These are phyloP conservation scores for Haemorhous mexicanus DNA, from an alignment of 2,113 vertebrate genomes.

Conservation along the genomic window DNA sequence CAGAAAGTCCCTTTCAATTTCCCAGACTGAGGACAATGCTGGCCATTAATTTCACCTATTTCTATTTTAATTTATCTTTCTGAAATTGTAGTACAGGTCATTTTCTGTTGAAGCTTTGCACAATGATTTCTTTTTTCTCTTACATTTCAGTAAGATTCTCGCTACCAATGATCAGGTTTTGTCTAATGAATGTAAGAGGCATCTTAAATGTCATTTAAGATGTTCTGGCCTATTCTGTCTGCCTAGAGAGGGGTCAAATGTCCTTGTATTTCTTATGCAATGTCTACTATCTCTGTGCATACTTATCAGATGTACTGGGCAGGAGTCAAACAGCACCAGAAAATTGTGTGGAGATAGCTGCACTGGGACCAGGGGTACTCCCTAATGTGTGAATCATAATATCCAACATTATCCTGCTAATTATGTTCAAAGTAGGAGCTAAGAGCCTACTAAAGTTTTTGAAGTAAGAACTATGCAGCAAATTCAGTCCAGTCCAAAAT, in stretches of 20 bases:
- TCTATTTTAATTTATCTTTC: not conserved
- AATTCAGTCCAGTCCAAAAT: not conserved
- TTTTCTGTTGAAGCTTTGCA: not conserved
- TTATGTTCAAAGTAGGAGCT: not conserved
- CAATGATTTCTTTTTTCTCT: not conserved
- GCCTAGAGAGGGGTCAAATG: not conserved
- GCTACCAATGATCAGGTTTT: not conserved
- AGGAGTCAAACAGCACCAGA: not conserved
- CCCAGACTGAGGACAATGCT: not conserved
- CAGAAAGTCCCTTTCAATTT: not conserved
- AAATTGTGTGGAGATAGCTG: not conserved
- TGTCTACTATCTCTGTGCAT: not conserved
- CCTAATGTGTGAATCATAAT: not conserved
- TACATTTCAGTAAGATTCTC: not conserved
- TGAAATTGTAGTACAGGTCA: not conserved
- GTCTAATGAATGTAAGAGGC: not conserved
- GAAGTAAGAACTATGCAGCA: not conserved
- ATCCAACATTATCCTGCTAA: not conserved
- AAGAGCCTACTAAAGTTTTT: not conserved
- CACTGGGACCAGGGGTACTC: not conserved
- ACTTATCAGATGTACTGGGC: not conserved
- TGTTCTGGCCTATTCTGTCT: not conserved
- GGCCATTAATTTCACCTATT: not conserved
- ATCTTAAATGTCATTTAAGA: not conserved
- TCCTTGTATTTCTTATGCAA: not conserved